Base-by-base conservation (phyloP, 2,113 vertebrate genomes). In the Pterocles gutturalis region DNA sequence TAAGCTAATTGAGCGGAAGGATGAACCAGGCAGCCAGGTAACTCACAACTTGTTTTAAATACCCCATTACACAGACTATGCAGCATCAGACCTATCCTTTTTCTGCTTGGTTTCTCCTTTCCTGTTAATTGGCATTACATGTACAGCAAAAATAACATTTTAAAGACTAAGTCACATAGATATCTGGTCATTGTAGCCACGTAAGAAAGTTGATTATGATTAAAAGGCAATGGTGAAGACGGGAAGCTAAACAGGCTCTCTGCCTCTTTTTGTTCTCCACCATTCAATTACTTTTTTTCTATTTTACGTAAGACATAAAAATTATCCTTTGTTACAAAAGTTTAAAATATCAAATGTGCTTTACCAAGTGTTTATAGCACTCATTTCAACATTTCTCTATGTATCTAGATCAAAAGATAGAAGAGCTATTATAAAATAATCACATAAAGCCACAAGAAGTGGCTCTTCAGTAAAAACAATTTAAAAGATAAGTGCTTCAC, bases 361-460 rank as follows among this genome's bases (percentile, higher is more conserved):
- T 92, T 83, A 78, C 36, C 17, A 70, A 76, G 22, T 51, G 33
- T 87, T 87, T 84, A 49, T 36, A 75, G 51, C 48, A 86, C 51
- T 93, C 21, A 51, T 57, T 70, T 78, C 51, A 85, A 26, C 48
- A 55, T 57, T 45, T 58, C 17, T 49, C 34, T 66, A 65, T 12
- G 19, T 43, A 70, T 48, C 48, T 57, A 65, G 17, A 78, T 70
- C 45, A 67, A 88, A 73, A 79, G 29, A 62, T 4, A 71, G 33
- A 90, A 90, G 18, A 78, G 62, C 34, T 91, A 87, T 83, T 81
- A 87, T 45, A 80, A 90, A 93, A 78, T 78, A 76, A 96, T 86
- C 58, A 62, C 14, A 61, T 58, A 87, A 92, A 90, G n/a, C 13
- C 24, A 79, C 19, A 64, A 89, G 24, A 90, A 93, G 57, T 57